Conservation (phyloP, 2,113 vertebrate species). For the Laterallus jamaicensis region DNA sequence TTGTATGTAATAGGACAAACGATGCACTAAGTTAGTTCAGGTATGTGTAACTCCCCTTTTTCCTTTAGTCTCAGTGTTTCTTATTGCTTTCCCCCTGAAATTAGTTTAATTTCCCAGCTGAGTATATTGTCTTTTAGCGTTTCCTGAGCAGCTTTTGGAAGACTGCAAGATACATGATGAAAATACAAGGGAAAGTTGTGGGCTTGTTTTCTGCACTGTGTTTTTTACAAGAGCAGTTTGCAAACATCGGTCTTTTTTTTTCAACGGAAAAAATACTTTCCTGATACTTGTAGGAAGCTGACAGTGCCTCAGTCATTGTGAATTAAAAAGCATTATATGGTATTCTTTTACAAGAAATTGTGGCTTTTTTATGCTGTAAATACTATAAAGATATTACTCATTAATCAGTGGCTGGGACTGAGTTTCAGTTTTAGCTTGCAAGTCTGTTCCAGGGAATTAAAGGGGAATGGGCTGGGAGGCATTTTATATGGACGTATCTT, state of each 20-base stretch:
- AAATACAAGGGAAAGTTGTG: background rate
- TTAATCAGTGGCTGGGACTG: background rate
- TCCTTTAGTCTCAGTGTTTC: background rate
- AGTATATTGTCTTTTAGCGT: background rate
- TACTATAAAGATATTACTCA: background rate
- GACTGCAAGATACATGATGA: background rate
- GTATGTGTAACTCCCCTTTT: background rate
- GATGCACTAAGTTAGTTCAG: background rate
- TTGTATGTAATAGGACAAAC: background rate
- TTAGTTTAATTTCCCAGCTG: background rate
- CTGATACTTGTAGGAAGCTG: background rate
- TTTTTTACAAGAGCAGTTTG: background rate
- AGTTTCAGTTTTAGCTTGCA: background rate
- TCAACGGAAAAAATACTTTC: background rate
- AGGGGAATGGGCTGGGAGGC: background rate
- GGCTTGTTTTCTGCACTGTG: background rate
- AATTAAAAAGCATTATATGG: background rate
- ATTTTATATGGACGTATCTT: background rate
- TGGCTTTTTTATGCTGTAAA: background rate
- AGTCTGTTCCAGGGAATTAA: background rate
- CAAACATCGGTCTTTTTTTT: background rate
- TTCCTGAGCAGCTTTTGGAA: background rate
- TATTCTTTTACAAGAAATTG: background rate
- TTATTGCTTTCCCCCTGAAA: background rate
- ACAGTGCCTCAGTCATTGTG: background rate